Evolutionary conservation across 2,888 invertebrate genomes (phyloP), one percentile per base, ranked within the genome.

Genomic region (Parochlus steinenii): DNA sequence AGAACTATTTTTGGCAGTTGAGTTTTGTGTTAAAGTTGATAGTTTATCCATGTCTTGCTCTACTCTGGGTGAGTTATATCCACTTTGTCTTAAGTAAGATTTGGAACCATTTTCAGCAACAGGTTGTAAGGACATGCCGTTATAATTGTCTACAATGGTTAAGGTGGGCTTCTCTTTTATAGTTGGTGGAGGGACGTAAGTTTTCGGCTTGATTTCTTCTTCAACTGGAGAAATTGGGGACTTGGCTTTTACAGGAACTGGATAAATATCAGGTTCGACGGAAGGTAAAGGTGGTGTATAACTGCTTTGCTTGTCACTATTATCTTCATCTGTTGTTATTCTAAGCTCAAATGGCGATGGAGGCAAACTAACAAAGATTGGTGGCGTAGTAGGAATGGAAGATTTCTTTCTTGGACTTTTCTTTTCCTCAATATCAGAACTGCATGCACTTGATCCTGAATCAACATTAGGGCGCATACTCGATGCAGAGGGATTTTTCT

Each of bases 381-480:
- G 36, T 19, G 32, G 34, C n/a, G 31, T 31, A 6, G 36, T 36
- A n/a, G 31, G 29, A 15, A 31, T 18, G 7, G 29, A 27, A 33
- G 18, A 32, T 31, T 23, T 29, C n/a, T n/a, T n/a, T n/a, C n/a
- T n/a, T 12, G 18, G 24, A 17, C 24, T 36, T 22, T 36, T 36
- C 6, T 18, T 20, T 24, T 56, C 54, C 33, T 59, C 58, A 29
- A 49, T 52, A 35, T 55, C 59, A 3, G 55, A 51, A 33, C 67
- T 68, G 30, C 68, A 55, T 25, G 69, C 72, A 45, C 70, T 70
- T 35, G 69, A 65, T 22, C 71, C 71, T 26, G 71, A 75, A 55
- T 80, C 76, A 17, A 74, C 62, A 43, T 76, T 67, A 11, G 75
- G 76, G 33, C 76, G 76, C 14, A 75, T 63, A 47, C 78, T 78